Evolutionary conservation across 2,113 vertebrate genomes (phyloP).

Genomic region (Coptodon bakossiorum): DNA sequence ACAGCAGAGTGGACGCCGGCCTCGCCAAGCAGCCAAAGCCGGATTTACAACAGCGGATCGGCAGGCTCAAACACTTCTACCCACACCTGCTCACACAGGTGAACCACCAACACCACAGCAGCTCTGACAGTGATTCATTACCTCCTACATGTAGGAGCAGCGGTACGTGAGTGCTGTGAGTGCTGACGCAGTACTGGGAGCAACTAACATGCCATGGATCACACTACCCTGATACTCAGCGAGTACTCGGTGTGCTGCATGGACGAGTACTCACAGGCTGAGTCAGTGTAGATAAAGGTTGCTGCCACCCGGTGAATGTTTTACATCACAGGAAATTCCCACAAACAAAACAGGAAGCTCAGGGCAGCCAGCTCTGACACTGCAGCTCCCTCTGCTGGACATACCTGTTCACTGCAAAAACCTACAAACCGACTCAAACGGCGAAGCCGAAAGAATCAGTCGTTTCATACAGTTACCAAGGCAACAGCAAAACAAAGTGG

Average conservation of each 20-base stretch:
- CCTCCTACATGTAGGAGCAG: no score
- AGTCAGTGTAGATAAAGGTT: not conserved
- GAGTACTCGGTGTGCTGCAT: not conserved
- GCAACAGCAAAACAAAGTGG: not conserved
- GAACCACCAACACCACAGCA: no score
- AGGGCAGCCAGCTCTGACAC: not conserved
- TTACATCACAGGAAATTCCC: not conserved
- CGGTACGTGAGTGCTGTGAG: no score
- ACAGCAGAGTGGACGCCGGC: no score
- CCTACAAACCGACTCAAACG: not conserved
- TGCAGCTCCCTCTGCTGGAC: not conserved
- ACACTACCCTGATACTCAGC: not conserved
- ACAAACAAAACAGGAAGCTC: not conserved
- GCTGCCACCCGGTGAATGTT: not conserved
- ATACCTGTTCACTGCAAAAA: not conserved
- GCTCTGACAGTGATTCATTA: no score
- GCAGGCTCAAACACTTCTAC: no score
- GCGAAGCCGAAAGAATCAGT: not conserved
- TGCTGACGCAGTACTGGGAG: no score
- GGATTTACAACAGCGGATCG: no score
- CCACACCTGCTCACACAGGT: no score
- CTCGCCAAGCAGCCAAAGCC: no score
- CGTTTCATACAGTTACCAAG: not conserved
- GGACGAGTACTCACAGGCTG: not conserved
- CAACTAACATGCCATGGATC: no score